These are phyloP conservation scores for Bambusicola thoracicus DNA, from an alignment of 2,113 vertebrate genomes.

Conservation along the genomic window DNA sequence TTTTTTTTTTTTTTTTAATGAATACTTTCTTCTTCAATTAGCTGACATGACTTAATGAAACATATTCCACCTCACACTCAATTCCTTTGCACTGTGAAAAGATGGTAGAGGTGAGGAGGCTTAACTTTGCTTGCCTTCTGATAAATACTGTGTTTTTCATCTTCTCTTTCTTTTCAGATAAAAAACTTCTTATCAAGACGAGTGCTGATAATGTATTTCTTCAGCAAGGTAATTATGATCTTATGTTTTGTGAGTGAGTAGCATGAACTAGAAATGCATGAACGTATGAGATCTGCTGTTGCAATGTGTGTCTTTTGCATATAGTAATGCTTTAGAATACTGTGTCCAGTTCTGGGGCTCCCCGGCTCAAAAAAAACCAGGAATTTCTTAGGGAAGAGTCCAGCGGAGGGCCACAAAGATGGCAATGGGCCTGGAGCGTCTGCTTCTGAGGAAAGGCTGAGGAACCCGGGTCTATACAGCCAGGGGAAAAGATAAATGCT, in stretches of 20 bases:
- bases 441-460: no score
- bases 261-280: background rate
- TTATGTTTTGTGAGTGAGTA: background rate
- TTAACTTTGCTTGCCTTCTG: background rate
- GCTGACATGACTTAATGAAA: background rate
- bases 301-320: background rate
- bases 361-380: no score
- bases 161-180: constrained; percentile 79
- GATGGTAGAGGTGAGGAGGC: background rate
- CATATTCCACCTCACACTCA: background rate
- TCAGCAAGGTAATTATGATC: constrained; percentile 91
- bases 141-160: background rate
- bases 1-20: background rate
- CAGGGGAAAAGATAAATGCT: no score
- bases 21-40: background rate
- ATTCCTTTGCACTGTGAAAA: background rate
- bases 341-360: no score
- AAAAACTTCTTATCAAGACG: constrained; percentile 92
- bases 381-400: no score
- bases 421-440: no score
- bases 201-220: constrained; percentile 94
- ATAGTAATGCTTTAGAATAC: background rate
- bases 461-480: no score
- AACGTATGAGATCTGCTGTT: background rate
- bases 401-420: no score